Evolutionary conservation across 64 coral and sea anemone genomes (phyloP), one percentile per base, ranked within the genome.

Genomic region (Pachyseris speciosa): DNA sequence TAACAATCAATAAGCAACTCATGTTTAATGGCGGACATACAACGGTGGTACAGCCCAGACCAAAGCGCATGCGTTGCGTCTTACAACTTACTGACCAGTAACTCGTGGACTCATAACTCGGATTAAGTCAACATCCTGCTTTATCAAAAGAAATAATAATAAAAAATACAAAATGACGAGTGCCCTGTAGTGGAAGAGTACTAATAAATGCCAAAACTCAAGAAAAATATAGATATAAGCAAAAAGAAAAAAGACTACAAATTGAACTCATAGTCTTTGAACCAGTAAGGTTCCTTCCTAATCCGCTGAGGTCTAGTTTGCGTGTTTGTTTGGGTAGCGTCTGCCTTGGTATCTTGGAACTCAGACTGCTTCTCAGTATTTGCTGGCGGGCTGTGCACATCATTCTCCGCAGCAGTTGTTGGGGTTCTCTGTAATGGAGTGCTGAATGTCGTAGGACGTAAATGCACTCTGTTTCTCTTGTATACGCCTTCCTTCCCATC

Each of bases 401-500:
- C 45, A 9, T 17, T 26, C 47, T 12, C 37, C 12, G 10, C 28
- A 31, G 47, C 48, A 60, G 44, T 6, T 9, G 31, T 2, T 16
- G 48, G 50, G 55, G 44, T 31, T 52, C 4, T 34, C 48, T 4
- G 49, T 80, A 13, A 11, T 80, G 28, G 33, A 10, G 1, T 5
- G 19, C 37, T 38, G n/a, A 15, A 2, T 84, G 36, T 84, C n/a
- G 80, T 84, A 22, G 52, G 78, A 22, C 78, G 13, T 17, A 83
- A 1, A 27, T 83, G 78, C 22, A 83, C 78, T 58, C 76, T 47
- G 53, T 83, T 83, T 55, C 78, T 55, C 58, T 53, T 52, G 33
- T 83, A 63, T 7, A 36, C 29, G 25, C 74, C 74, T 38, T 51
- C 44, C 3, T 7, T 42, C 1, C 74, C 74, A 4, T 78, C 47